A percentile compares a stretch with the other conserved stretches of the same genome.
Evolutionary conservation across 2,888 invertebrate genomes (phyloP).

Genomic region (Minunthozetes semirufus): DNA sequence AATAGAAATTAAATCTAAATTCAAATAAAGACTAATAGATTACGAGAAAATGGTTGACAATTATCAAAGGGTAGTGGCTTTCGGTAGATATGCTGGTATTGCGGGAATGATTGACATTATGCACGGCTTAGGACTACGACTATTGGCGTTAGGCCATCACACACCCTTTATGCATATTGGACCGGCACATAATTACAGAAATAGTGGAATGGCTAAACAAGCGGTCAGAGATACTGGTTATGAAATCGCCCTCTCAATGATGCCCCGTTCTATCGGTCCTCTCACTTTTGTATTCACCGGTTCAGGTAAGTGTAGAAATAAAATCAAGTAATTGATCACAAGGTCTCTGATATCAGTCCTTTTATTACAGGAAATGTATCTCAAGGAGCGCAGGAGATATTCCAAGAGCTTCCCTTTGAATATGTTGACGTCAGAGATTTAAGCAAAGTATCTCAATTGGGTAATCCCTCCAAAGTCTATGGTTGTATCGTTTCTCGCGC

Average conservation of each 20-base stretch:
- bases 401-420: constrained; percentile 93
- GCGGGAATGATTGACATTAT: constrained; percentile 98
- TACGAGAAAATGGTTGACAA: constrained; percentile 92
- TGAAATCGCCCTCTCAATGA: constrained; percentile 86
- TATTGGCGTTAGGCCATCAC: constrained; percentile 93
- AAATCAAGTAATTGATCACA: not conserved
- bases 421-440: constrained; percentile 93
- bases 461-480: constrained; percentile 91
- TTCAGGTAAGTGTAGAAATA: constrained; percentile 51
- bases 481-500: constrained; percentile 89
- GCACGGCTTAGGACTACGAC: constrained; percentile 87
- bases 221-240: constrained; percentile 98
- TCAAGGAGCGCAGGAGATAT: constrained; percentile 65
- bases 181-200: constrained; percentile 96
- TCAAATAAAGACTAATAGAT: constrained; percentile 68
- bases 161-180: constrained; percentile 99
- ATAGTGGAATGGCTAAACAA: constrained; percentile 94
- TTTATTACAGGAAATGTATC: constrained; percentile 73
- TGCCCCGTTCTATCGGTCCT: constrained; percentile 97
- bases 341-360: not conserved
- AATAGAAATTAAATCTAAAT: not conserved
- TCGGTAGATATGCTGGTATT: constrained; percentile 96
- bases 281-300: constrained; percentile 97
- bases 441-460: constrained; percentile 90
- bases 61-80: constrained; percentile 89